phyloP scores from a whole-genome alignment of 1,140 invertebrate species.

The Maniola jurtina region DNA sequence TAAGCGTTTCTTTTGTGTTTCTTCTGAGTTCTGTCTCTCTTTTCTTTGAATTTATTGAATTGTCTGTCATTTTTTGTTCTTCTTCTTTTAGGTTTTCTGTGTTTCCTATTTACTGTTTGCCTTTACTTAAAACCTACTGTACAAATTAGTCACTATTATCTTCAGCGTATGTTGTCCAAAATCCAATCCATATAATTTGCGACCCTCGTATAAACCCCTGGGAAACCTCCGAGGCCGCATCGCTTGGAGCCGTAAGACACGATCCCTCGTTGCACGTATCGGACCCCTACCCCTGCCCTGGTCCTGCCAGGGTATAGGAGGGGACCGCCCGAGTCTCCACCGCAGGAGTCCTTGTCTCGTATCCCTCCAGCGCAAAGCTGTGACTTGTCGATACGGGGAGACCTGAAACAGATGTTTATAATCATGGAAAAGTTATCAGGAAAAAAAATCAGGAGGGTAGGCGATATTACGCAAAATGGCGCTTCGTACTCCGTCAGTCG shows the following conservation, averaged over 20 bases:
- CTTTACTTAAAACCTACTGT: not conserved
- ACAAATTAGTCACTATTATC: not conserved
- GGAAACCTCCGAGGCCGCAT: slow-evolving; percentile 80
- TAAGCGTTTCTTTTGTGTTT: no score
- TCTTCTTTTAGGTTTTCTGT: no score
- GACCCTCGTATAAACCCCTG: slow-evolving; percentile 83
- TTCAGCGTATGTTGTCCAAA: slow-evolving; percentile 76
- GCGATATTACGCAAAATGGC: no score
- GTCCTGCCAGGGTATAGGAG: slow-evolving; percentile 77
- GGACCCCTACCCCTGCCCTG: slow-evolving; percentile 30
- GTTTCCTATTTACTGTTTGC: no score
- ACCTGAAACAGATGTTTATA: slow-evolving; percentile 38
- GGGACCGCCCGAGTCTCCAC: slow-evolving; percentile 84
- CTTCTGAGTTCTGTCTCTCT: no score
- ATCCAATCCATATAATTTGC: slow-evolving; percentile 84
- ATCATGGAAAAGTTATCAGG: not conserved
- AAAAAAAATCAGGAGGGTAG: no score
- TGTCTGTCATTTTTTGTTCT: no score
- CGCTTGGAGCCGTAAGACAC: slow-evolving; percentile 83
- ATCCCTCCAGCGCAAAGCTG: slow-evolving; percentile 82
- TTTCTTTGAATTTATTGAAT: no score
- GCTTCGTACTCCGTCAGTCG: no score
- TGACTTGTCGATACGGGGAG: slow-evolving; percentile 61
- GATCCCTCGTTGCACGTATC: slow-evolving; percentile 81
- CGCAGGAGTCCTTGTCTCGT: slow-evolving; percentile 81